Evolutionary conservation across 2,113 vertebrate species (phyloP).

Genomic region (Dasypus novemcinctus): DNA sequence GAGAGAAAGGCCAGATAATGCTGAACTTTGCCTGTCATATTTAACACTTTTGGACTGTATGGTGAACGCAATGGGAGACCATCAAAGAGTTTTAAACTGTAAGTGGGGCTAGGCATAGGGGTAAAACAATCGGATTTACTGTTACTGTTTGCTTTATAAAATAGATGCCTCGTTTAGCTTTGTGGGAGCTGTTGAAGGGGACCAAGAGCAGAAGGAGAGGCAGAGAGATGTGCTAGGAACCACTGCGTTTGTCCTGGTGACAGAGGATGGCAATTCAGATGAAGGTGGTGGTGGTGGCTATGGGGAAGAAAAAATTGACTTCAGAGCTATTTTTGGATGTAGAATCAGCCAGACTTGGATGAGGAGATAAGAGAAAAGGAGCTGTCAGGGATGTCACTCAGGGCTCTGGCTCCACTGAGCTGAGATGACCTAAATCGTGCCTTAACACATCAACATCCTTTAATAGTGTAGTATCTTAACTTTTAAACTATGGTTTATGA

Average conservation of each 20-base stretch:
- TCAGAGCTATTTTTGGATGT: not conserved
- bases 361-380: not conserved
- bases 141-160: not conserved
- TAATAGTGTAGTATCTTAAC: not conserved
- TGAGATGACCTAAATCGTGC: not conserved
- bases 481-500: not conserved
- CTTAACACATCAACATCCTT: not conserved
- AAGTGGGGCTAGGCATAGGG: not conserved
- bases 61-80: not conserved
- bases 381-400: no score
- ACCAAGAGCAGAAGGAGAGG: not conserved
- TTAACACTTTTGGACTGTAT: not conserved
- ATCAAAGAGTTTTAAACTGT: not conserved
- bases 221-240: not conserved
- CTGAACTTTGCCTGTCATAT: not conserved
- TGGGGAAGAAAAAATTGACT: not conserved
- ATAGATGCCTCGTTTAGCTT: not conserved
- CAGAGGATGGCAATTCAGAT: not conserved
- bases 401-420: not conserved
- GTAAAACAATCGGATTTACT: not conserved
- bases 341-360: not conserved
- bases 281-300: not conserved
- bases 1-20: not conserved
- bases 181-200: not conserved
- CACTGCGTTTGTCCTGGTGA: not conserved